Percentiles rank a stretch among this genome's conserved stretches.
Evolutionary conservation across 1,140 invertebrate genomes (phyloP).

Genomic region (Halesus radiatus): DNA sequence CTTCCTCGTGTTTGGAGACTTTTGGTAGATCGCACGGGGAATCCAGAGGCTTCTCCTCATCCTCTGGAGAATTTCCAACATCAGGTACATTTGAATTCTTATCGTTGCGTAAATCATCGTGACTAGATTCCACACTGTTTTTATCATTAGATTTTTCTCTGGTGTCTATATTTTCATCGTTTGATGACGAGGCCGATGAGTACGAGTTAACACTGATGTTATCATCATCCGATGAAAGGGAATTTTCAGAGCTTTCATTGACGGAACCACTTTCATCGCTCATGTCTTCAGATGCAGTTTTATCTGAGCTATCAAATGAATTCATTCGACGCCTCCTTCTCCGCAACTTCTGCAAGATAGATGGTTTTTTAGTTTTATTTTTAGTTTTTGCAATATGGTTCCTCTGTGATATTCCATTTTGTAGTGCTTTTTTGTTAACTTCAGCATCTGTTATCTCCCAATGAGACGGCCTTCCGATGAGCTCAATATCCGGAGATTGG

Average conservation of each 20-base stretch:
- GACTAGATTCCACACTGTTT: slow-evolving; percentile 37
- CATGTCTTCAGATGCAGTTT: slow-evolving; percentile 33
- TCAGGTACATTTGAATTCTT: slow-evolving; percentile 44
- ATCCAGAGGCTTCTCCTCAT: background rate
- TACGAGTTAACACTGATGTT: slow-evolving; percentile 60
- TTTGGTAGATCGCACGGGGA: background rate
- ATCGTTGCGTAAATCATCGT: slow-evolving; percentile 21
- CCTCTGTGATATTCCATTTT: background rate
- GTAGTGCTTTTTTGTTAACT: background rate
- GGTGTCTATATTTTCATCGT: slow-evolving; percentile 63
- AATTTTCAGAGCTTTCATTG: slow-evolving; percentile 61
- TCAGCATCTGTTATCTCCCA: background rate
- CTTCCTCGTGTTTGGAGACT: background rate
- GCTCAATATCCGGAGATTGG: background rate
- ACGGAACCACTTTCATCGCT: slow-evolving; percentile 48
- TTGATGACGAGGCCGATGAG: slow-evolving; percentile 62
- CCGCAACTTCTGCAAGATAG: slow-evolving; percentile 24
- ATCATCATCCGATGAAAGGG: slow-evolving; percentile 62
- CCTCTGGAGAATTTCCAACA: background rate
- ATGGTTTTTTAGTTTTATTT: slow-evolving; percentile 47
- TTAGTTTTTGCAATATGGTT: slow-evolving; percentile 7
- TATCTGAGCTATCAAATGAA: slow-evolving; percentile 43
- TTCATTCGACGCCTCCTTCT: slow-evolving; percentile 33
- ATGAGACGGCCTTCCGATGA: background rate
- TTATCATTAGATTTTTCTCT: slow-evolving; percentile 36